Evolutionary conservation across 2,113 vertebrate genomes (phyloP).

Genomic region (Microcebus tavaratra): DNA sequence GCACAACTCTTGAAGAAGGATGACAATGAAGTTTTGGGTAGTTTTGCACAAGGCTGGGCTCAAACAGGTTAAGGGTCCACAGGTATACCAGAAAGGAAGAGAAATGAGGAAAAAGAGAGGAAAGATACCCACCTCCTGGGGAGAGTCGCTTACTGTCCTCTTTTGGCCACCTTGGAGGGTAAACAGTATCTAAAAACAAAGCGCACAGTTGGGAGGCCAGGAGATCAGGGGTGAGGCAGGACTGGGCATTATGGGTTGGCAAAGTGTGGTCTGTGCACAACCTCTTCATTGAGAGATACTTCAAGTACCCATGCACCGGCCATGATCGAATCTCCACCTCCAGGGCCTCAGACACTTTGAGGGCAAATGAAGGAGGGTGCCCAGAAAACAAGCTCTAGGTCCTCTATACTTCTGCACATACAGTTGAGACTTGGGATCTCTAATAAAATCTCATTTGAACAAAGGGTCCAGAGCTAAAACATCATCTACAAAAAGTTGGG

Average conservation of each 20-base stretch:
- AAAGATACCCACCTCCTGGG: neutral
- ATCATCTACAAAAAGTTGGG: neutral
- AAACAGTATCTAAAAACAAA: neutral
- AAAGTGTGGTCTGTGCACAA: neutral
- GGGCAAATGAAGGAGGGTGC: rapidly evolving
- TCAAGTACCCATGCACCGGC: rapidly evolving
- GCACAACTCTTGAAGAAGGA: neutral
- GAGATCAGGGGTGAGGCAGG: neutral
- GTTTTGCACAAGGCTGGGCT: neutral
- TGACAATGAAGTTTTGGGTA: neutral
- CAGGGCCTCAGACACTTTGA: neutral
- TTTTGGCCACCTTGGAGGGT: neutral
- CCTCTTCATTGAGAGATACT: neutral
- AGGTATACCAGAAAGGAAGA: neutral
- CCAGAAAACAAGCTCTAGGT: neutral
- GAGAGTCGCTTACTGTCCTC: neutral
- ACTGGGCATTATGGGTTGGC: neutral
- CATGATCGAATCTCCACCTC: too few relatives aligned
- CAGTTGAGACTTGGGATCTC: neutral
- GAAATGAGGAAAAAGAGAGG: neutral
- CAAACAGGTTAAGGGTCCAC: neutral
- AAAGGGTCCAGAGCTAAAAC: neutral
- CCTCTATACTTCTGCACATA: neutral
- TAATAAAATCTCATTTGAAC: neutral
- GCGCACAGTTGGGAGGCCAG: neutral